Base-by-base conservation (phyloP, 2,888 invertebrate genomes). In the Archips xylosteana region DNA sequence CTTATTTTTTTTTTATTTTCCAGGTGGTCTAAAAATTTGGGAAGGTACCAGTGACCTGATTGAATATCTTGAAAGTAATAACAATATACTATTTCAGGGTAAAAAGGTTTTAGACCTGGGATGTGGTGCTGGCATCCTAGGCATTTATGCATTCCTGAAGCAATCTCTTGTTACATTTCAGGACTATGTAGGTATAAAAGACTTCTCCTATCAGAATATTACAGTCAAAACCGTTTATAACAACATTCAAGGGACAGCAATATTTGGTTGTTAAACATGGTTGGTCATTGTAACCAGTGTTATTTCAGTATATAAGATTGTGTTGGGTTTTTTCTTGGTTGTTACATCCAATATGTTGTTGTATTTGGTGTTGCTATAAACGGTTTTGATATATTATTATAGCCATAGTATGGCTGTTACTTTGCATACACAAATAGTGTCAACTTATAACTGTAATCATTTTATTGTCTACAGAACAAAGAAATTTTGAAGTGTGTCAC, bases 11-110 rank as follows among this genome's bases (percentile, higher is more conserved):
- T 54, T 72, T 15, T 54, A 2, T 23, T 76, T 85, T 92, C 65
- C 83, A 98, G 99, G 99, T 81, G 99, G 99, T 10, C 94, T 98
- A 45, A 99, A 99, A 95, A 96, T 99, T 75, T 99, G 99, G 99
- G 99, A 99, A 93, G 98, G 99, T 84, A 97, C 98, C 5, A 94
- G 96, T 81, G 99, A 99, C 87, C 89, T 99, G 70, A 90, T 97
- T 51, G 88, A 95, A 75, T 98, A 96, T 87, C 86, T 98, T 51
- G 83, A 87, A 47, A 83, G 88, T 77, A 75, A 83, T 71, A 74
- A 80, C 15, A 72, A 75, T 13, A 80, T 86, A 9, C 73, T 89
- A 8, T 91, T 96, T 15, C 83, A 95, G 59, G 88, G 92, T 36
- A 96, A 95, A 81, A 92, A 87, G 63, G 96, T 98, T 0, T 89